Percentiles rank a stretch among this genome's conserved stretches.
Conservation (phyloP, 2,113 vertebrate genomes). For the Perognathus longimembris region DNA sequence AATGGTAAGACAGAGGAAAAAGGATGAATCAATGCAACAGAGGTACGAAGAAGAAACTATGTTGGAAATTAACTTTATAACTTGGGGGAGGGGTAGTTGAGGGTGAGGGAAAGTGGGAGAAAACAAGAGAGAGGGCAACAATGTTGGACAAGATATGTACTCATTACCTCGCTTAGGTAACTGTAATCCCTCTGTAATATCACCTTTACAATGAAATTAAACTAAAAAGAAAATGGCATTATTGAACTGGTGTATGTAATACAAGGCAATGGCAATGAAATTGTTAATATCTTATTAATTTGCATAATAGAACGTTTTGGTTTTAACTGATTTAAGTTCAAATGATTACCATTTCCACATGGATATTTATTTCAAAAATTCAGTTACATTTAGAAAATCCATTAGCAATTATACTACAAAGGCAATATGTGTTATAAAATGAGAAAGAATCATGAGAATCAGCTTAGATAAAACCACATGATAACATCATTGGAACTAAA, state of each 20-base stretch:
- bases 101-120: too few species aligned
- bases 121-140: too few species aligned
- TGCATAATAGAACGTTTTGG: conserved; percentile 23
- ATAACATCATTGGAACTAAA: not conserved
- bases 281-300: not conserved
- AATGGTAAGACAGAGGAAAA: too few species aligned
- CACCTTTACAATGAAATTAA: too few species aligned
- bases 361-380: conserved; percentile 35
- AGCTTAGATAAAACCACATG: not conserved
- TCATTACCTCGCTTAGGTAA: too few species aligned
- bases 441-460: conserved; percentile 29
- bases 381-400: conserved; percentile 47
- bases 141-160: too few species aligned
- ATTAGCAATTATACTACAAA: conserved; percentile 26
- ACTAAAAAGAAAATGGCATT: not conserved
- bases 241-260: not conserved
- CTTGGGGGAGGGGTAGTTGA: too few species aligned
- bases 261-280: not conserved
- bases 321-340: conserved; percentile 20
- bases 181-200: too few species aligned
- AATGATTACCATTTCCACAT: conserved; percentile 5
- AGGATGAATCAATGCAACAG: too few species aligned
- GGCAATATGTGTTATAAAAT: conserved; percentile 27
- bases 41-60: too few species aligned
- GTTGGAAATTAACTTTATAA: too few species aligned